Evolutionary conservation across 2,888 invertebrate genomes (phyloP).

Genomic region (Diaphora mendica): DNA sequence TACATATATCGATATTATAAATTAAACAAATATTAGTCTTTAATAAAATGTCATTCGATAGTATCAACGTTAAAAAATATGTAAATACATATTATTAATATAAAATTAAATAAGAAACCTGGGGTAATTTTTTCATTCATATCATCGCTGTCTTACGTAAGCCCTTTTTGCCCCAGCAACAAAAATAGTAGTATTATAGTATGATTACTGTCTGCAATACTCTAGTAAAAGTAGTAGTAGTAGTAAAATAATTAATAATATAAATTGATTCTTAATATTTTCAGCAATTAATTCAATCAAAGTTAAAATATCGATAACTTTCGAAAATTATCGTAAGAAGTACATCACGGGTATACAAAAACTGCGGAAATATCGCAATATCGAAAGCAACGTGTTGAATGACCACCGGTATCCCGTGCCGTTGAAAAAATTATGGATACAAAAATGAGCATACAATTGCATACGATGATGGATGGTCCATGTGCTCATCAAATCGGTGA

Average conservation of each 20-base stretch:
- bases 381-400: slow-evolving; percentile 70
- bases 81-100: too few species aligned
- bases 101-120: too few species aligned
- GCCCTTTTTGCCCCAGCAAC: too few species aligned
- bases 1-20: slow-evolving; percentile 34
- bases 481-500: slow-evolving; percentile 33
- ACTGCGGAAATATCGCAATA: slow-evolving; percentile 70
- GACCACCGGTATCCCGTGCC: slow-evolving; percentile 76
- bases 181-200: not conserved
- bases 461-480: slow-evolving; percentile 75
- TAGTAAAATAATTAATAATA: not conserved
- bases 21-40: not conserved
- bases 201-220: not conserved
- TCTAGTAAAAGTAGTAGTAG: too few species aligned
- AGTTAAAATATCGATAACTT: slow-evolving; percentile 9
- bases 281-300: not conserved
- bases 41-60: not conserved
- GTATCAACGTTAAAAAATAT: too few species aligned
- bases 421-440: slow-evolving; percentile 57
- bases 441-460: slow-evolving; percentile 74
- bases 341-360: slow-evolving; percentile 65
- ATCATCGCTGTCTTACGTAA: too few species aligned
- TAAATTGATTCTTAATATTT: not conserved
- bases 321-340: slow-evolving; percentile 25
- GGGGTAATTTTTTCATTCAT: too few species aligned